These are phyloP conservation scores for Thryonomys swinderianus DNA, from an alignment of 2,113 vertebrate genomes.

Conservation along the genomic window DNA sequence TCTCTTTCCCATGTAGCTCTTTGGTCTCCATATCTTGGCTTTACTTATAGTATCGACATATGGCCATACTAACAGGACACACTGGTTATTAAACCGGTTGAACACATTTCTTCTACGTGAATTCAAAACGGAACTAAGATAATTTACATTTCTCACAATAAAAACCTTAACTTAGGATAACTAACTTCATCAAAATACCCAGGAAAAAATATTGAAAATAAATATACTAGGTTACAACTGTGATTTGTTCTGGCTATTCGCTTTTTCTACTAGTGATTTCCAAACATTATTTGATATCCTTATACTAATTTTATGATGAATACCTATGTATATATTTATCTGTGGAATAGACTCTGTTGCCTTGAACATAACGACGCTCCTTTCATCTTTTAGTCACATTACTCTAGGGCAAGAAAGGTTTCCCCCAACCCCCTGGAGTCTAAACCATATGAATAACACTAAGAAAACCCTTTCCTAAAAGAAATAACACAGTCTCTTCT, in stretches of 20 bases:
- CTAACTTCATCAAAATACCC: constrained; percentile 1
- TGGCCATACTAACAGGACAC: not conserved
- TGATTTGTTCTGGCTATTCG: not conserved
- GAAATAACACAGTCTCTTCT: constrained; percentile 40
- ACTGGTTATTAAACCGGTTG: not conserved
- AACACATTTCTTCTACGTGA: not conserved
- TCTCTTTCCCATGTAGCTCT: not conserved
- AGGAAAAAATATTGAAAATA: constrained; percentile 37
- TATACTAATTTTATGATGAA: not conserved
- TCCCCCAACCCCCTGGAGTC: not conserved
- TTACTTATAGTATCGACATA: not conserved
- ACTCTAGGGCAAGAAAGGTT: not conserved
- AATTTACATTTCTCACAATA: not conserved
- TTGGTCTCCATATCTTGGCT: constrained; percentile 23
- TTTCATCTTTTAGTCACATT: constrained; percentile 29
- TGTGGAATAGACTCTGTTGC: not conserved
- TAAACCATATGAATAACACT: not conserved
- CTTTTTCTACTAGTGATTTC: not conserved
- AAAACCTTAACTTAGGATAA: not conserved
- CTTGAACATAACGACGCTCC: not conserved
- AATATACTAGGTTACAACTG: not conserved
- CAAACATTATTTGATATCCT: not conserved
- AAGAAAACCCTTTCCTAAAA: constrained; percentile 29
- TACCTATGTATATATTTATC: not conserved
- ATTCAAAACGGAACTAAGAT: constrained; percentile 35